phyloP scores from a whole-genome alignment of 2,113 vertebrate genomes.

The Rhea pennata region DNA sequence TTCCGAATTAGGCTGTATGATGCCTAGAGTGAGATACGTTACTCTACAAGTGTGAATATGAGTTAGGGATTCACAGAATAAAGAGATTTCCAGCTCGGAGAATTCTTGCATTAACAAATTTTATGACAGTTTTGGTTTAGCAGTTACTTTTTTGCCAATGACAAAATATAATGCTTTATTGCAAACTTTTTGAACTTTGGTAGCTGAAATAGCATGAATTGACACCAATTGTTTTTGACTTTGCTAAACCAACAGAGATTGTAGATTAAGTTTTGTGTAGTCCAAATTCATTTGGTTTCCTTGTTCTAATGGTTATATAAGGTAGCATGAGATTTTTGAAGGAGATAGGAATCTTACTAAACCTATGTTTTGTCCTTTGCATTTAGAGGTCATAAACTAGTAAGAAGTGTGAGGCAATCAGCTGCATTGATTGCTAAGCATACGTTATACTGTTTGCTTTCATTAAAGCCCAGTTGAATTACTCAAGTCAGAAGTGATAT shows the following conservation, averaged over 20 bases:
- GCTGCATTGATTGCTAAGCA: not conserved
- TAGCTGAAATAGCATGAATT: not conserved
- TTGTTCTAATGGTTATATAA: not conserved
- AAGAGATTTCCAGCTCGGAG: not conserved
- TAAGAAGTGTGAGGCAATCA: not conserved
- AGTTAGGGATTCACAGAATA: not conserved
- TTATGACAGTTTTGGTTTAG: not conserved
- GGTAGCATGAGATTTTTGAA: not conserved
- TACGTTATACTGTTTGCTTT: slow-evolving; percentile 27
- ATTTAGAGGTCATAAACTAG: slow-evolving; percentile 8
- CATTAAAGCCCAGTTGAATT: not conserved
- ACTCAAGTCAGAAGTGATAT: not conserved
- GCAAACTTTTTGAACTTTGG: not conserved
- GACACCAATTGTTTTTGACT: not conserved
- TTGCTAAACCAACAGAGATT: slow-evolving; percentile 1
- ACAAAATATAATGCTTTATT: not conserved
- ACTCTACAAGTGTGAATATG: not conserved
- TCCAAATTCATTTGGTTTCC: not conserved
- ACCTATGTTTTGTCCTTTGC: not conserved
- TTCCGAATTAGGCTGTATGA: not conserved
- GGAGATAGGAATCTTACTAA: not conserved
- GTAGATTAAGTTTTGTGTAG: not conserved
- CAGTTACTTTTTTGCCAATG: not conserved
- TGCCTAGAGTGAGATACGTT: not conserved
- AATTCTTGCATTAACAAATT: not conserved